Base-by-base conservation (phyloP, 2,888 invertebrate species). In the Drosophila helvetica region DNA sequence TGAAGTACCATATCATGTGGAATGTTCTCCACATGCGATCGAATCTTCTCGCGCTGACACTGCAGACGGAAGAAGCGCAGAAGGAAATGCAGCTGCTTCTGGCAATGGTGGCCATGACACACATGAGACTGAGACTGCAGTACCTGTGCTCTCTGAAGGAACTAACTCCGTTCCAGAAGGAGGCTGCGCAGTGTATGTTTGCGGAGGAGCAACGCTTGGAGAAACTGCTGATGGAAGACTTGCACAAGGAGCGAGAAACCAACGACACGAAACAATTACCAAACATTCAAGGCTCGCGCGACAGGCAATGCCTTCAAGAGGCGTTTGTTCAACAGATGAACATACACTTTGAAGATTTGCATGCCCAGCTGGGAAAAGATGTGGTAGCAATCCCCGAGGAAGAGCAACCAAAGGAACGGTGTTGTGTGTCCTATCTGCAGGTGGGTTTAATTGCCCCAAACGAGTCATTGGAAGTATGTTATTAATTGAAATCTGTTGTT, bases 361-460 rank as follows among this genome's bases (percentile, higher is more conserved):
- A 68, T 5, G n/a, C 27, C 1, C 33, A 63, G 19, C 46, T 82
- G 1, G 47, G 51, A 7, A 9, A 46, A 22, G 6, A 43, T 0
- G 27, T 33, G 15, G 27, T n/a, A 2, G 8, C 25, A 0, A 17
- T 15, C 2, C 2, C 12, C 1, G 22, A 19, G 1, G 15, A 19
- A 17, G 22, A 22, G 3, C 25, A 17, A 48, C 79, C n/a, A 17
- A 1, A 3, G 8, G 66, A 74, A 1, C 77, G 87, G n/a, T 92
- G 92, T 61, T 79, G 67, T 25, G 76, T 92, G 17, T 90, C 91
- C 17, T 89, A 65, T 65, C 33, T 88, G 0, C 86, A 89, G 86
- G 91, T 92, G 74, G 42, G 43, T 38, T 38, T 38, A 15, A 5
- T 33, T 1, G 1, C 6, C 6, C 5, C 6, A 38, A 12, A 1